phyloP scores from a whole-genome alignment of 1,140 invertebrate species.

The Daktulosphaira vitifoliae region DNA sequence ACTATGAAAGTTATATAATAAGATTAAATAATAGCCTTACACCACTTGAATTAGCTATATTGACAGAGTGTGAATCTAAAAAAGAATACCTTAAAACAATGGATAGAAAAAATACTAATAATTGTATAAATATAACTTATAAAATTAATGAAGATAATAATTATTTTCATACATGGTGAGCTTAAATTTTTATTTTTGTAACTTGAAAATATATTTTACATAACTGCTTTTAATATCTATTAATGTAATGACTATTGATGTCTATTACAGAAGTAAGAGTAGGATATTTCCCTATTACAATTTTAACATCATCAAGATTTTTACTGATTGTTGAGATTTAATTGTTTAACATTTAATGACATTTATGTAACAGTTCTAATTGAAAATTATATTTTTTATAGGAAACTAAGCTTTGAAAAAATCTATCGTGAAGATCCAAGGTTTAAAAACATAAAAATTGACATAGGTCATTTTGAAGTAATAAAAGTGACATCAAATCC shows the following conservation, averaged over 20 bases:
- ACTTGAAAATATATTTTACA: no score
- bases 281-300: no score
- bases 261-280: no score
- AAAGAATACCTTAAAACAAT: not conserved
- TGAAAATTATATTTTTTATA: not conserved
- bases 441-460: slow-evolving; percentile 7
- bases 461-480: not conserved
- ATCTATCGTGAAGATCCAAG: not conserved
- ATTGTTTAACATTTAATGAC: no score
- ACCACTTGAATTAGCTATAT: not conserved
- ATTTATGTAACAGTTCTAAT: no score
- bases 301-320: no score
- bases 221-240: no score
- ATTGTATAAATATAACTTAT: not conserved
- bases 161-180: not conserved
- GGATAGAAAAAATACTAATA: not conserved
- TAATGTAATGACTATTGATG: no score
- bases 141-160: not conserved
- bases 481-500: slow-evolving; percentile 12
- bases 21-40: not conserved
- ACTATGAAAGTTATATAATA: not conserved
- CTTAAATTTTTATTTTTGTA: no score
- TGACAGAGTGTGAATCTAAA: not conserved
- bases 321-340: no score
- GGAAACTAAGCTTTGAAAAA: slow-evolving; percentile 13